phyloP scores from a whole-genome alignment of 1,140 invertebrate genomes.

The Gonatopus flavifemur region DNA sequence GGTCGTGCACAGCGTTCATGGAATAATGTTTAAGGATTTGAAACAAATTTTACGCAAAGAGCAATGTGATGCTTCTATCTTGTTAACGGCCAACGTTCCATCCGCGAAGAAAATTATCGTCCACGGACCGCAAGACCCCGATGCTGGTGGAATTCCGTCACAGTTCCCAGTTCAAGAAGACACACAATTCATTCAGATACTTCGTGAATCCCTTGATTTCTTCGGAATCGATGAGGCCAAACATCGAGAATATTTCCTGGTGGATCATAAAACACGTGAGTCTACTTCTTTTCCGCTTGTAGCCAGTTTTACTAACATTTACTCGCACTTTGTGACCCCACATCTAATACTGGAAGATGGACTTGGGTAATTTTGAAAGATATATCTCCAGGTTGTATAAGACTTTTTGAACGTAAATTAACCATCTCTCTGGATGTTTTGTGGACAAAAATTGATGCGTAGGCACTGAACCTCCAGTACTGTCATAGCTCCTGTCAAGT shows the following conservation, averaged over 20 bases:
- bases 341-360: too few relatives aligned
- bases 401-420: too few relatives aligned
- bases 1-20: constrained; percentile 95
- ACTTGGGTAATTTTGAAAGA: too few relatives aligned
- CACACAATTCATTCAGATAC: constrained; percentile 94
- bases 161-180: constrained; percentile 99
- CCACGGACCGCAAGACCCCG: constrained; percentile 87
- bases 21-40: constrained; percentile 99
- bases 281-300: background rate
- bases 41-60: constrained; percentile 99
- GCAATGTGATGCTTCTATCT: constrained; percentile 96
- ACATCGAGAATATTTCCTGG: constrained; percentile 89
- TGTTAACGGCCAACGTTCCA: constrained; percentile 97
- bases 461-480: too few relatives aligned
- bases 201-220: constrained; percentile 95
- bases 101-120: constrained; percentile 99
- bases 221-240: constrained; percentile 93
- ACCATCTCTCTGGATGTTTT: too few relatives aligned
- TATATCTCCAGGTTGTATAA: too few relatives aligned
- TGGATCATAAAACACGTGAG: constrained; percentile 95
- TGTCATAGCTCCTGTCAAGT: too few relatives aligned
- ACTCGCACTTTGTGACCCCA: background rate
- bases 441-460: too few relatives aligned
- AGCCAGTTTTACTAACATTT: background rate
- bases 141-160: constrained; percentile 93